These are phyloP conservation scores for Thera obeliscata DNA, from an alignment of 2,888 invertebrate genomes.

Conservation along the genomic window DNA sequence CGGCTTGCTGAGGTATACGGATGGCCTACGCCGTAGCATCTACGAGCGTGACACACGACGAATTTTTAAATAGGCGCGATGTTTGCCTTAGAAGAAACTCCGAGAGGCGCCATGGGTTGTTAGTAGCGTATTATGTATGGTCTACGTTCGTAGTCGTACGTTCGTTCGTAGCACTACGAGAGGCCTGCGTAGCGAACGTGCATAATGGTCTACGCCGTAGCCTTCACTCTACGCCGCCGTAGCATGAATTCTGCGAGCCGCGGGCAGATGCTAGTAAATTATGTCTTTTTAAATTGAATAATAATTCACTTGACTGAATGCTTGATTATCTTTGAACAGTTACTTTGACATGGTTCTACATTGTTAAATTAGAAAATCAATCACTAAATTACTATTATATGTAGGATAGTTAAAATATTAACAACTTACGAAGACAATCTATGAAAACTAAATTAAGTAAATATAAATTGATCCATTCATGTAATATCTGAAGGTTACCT, in stretches of 20 bases:
- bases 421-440: conserved; percentile 2
- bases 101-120: too few relatives aligned
- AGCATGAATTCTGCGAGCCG: too few relatives aligned
- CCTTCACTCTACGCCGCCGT: background rate
- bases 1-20: too few relatives aligned
- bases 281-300: background rate
- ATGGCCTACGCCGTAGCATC: conserved; percentile 7
- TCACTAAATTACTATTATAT: background rate
- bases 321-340: background rate
- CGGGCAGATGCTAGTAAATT: too few relatives aligned
- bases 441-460: conserved; percentile 9
- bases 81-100: too few relatives aligned
- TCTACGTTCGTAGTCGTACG: too few relatives aligned
- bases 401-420: conserved; percentile 6
- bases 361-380: conserved; percentile 4
- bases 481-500: conserved; percentile 27
- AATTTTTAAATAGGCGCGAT: too few relatives aligned
- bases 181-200: background rate
- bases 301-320: background rate
- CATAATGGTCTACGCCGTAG: conserved; percentile 10
- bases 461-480: conserved; percentile 20
- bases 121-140: too few relatives aligned
- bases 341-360: conserved; percentile 1
- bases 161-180: background rate
- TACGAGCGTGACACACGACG: too few relatives aligned